Conservation (phyloP, 2,888 invertebrate genomes). For the Pachydiplax longipennis region DNA sequence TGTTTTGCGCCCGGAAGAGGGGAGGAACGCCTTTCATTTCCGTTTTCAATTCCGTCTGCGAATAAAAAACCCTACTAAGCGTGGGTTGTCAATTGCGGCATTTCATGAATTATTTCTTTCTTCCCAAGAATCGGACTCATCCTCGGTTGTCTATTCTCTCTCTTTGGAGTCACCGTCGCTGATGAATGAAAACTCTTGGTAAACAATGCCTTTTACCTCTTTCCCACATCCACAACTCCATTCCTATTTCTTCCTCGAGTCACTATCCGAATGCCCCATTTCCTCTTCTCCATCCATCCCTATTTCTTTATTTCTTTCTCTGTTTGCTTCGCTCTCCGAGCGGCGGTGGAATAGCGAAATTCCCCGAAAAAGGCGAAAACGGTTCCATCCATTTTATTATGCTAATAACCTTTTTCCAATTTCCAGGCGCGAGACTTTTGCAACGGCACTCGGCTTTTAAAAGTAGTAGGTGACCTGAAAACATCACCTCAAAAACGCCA, state of each 20-base stretch:
- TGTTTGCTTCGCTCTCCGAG: background rate
- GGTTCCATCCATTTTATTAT: conserved; percentile 11
- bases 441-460: background rate
- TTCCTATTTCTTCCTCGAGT: background rate
- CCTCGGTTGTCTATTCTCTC: background rate
- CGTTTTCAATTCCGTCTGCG: background rate
- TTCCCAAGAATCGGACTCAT: background rate
- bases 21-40: background rate
- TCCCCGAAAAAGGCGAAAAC: background rate
- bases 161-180: background rate
- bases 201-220: background rate
- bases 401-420: conserved; percentile 24
- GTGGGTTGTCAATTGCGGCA: background rate
- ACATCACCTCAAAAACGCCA: background rate
- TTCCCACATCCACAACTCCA: background rate
- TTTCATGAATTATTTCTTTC: background rate
- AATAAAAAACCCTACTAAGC: background rate
- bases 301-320: background rate
- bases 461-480: background rate
- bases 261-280: background rate
- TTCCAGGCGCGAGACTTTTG: background rate
- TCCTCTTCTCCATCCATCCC: background rate
- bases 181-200: background rate
- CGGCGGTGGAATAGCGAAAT: background rate
- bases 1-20: background rate